A percentile compares a stretch with the other conserved stretches of the same genome.
Evolutionary conservation across 2,113 vertebrate species (phyloP).

Genomic region (Mustelus asterias): DNA sequence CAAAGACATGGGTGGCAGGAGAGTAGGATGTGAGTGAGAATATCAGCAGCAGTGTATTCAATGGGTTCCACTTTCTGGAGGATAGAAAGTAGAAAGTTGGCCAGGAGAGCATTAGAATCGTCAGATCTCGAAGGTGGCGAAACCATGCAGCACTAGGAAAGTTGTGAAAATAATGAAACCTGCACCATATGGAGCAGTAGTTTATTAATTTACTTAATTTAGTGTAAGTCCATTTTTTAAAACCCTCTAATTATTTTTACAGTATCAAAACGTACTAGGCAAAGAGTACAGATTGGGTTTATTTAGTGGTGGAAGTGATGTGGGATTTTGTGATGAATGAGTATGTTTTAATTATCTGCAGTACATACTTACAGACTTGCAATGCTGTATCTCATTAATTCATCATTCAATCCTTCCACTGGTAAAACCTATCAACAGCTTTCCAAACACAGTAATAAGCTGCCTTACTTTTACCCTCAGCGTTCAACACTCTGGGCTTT

Average conservation of each 20-base stretch:
- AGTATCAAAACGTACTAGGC: neutral
- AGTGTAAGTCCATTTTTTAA: neutral
- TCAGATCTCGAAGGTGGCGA: neutral
- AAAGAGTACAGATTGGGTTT: neutral
- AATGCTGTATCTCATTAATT: neutral
- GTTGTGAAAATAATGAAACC: neutral
- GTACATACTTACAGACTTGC: neutral
- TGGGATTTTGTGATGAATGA: slow-evolving; percentile 25
- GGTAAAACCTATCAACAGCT: neutral
- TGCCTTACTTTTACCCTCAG: too few relatives aligned
- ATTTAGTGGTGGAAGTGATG: neutral
- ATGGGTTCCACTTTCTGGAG: neutral
- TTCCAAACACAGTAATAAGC: neutral
- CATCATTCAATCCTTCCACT: neutral
- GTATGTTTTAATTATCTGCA: neutral
- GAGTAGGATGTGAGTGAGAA: neutral
- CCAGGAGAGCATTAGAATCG: neutral
- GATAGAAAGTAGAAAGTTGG: neutral
- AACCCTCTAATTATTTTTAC: neutral
- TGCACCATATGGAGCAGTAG: neutral
- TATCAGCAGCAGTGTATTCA: neutral
- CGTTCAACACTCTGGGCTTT: neutral
- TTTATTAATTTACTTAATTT: neutral
- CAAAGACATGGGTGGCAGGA: neutral
- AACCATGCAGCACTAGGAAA: neutral